Evolutionary conservation across 1,140 invertebrate species (phyloP).

Genomic region (Lamellibrachia luymesi): DNA sequence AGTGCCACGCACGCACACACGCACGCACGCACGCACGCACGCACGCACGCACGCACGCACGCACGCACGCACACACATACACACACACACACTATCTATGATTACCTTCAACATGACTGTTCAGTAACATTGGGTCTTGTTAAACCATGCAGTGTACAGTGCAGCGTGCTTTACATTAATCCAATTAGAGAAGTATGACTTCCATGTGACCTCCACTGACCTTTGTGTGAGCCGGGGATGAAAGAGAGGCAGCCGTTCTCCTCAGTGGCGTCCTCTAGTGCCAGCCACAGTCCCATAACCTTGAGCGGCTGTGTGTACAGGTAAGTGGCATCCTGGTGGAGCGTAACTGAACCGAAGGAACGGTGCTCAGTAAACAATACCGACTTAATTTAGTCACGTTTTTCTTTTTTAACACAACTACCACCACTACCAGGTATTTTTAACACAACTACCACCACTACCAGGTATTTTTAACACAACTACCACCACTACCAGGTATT

Average conservation of each 20-base stretch:
- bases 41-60: too few species aligned
- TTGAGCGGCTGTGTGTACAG: constrained; percentile 73
- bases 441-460: too few species aligned
- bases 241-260: constrained; percentile 96
- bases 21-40: too few species aligned
- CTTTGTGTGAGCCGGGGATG: constrained; percentile 84
- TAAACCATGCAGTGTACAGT: not conserved
- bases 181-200: not conserved
- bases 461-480: too few species aligned
- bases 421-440: too few species aligned
- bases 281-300: constrained; percentile 89
- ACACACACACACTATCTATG: too few species aligned
- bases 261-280: constrained; percentile 84
- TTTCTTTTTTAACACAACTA: too few species aligned
- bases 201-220: constrained; percentile 53
- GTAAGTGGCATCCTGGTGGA: constrained; percentile 87
- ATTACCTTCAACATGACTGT: too few species aligned
- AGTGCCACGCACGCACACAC: too few species aligned
- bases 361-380: not conserved
- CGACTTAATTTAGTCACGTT: not conserved
- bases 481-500: too few species aligned
- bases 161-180: not conserved
- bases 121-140: too few species aligned
- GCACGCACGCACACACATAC: too few species aligned
- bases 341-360: constrained; percentile 62